Percentiles rank a stretch among this genome's conserved stretches.
Conservation (phyloP, 2,888 invertebrate genomes). For the Parnassius mnemosyne region DNA sequence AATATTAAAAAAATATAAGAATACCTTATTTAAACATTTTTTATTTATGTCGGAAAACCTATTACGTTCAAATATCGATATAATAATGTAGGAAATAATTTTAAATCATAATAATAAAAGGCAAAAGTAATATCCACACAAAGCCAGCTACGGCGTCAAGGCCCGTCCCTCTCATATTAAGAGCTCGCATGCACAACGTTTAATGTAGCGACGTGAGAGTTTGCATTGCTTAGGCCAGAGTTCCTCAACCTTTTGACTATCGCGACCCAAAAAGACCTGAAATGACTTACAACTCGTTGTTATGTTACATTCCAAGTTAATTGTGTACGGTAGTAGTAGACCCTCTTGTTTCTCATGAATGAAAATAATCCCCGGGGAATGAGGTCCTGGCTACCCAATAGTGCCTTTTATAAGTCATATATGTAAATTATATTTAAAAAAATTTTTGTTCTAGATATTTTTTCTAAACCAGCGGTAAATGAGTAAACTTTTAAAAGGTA, state of each 20-base stretch:
- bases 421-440: too few relatives aligned
- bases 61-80: too few relatives aligned
- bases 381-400: too few relatives aligned
- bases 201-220: constrained; percentile 13
- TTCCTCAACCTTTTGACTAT: constrained; percentile 9
- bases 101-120: background rate
- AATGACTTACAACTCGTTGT: background rate
- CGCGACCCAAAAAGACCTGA: constrained; percentile 11
- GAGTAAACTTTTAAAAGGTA: too few relatives aligned
- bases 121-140: constrained; percentile 9
- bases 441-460: too few relatives aligned
- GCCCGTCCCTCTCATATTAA: constrained; percentile 7
- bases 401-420: too few relatives aligned
- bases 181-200: constrained; percentile 7
- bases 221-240: constrained; percentile 7
- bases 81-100: background rate
- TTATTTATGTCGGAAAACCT: too few relatives aligned
- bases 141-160: background rate
- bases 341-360: background rate
- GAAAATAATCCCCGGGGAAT: background rate
- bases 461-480: too few relatives aligned
- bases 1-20: too few relatives aligned
- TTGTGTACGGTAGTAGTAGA: too few relatives aligned
- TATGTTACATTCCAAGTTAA: too few relatives aligned
- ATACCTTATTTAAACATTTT: too few relatives aligned